Evolutionary conservation across 1,140 invertebrate species (phyloP).

Genomic region (Eueides isabella): DNA sequence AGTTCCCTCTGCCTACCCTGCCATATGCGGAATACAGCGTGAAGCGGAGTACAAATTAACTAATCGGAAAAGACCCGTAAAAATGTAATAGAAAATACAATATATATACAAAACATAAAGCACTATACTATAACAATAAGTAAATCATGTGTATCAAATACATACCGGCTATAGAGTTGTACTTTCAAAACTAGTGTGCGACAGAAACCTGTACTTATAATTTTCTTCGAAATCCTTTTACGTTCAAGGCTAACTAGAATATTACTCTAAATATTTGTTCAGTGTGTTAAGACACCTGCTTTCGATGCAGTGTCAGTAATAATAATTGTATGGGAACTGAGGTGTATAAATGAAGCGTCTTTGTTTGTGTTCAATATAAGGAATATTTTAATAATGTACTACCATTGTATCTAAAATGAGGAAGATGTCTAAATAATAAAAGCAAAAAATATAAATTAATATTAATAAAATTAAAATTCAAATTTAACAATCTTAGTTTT

Average conservation of each 20-base stretch:
- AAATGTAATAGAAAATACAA: not conserved
- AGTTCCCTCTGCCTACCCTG: too few species aligned
- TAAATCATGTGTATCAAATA: not conserved
- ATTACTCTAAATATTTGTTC: conserved; percentile 22
- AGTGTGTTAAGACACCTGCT: conserved; percentile 16
- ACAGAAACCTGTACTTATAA: conserved; percentile 6
- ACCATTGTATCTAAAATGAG: too few species aligned
- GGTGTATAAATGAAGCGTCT: not conserved
- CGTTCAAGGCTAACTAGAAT: conserved; percentile 26
- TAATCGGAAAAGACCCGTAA: too few species aligned
- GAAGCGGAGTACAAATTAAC: too few species aligned
- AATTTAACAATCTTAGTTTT: too few species aligned
- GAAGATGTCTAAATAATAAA: too few species aligned
- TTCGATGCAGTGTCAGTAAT: conserved; percentile 11
- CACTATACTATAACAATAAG: too few species aligned
- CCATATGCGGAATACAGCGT: too few species aligned
- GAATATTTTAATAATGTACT: too few species aligned
- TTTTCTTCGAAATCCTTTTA: conserved; percentile 30
- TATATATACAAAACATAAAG: not conserved
- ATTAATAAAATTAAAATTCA: too few species aligned
- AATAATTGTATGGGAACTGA: not conserved
- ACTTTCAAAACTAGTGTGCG: conserved; percentile 6
- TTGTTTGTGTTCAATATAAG: too few species aligned
- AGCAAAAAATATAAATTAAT: too few species aligned
- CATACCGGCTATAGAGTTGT: not conserved